These are phyloP conservation scores for Heteromormyrus szaboi DNA, from an alignment of 2,797 vertebrate genomes.

Conservation along the genomic window DNA sequence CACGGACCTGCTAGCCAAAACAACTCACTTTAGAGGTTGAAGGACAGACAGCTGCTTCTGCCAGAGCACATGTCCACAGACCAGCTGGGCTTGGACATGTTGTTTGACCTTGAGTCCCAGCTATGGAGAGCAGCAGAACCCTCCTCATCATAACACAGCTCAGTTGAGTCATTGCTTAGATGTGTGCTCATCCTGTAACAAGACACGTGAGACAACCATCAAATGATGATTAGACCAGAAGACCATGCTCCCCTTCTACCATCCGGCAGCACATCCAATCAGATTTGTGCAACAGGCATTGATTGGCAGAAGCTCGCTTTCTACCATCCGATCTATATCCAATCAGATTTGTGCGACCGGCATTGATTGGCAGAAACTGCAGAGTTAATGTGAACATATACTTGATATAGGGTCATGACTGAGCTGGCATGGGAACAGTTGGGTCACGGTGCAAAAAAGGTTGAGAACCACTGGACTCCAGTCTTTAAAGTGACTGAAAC, in stretches of 20 bases:
- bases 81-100: slow-evolving; percentile 93
- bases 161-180: neutral
- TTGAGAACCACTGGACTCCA: neutral
- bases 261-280: neutral
- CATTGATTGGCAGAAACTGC: neutral
- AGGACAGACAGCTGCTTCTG: slow-evolving; percentile 95
- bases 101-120: slow-evolving; percentile 94
- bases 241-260: neutral
- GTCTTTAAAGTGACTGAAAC: neutral
- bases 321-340: neutral
- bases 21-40: slow-evolving; percentile 94
- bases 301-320: neutral
- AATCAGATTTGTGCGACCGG: neutral
- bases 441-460: neutral
- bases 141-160: neutral
- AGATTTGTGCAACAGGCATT: neutral
- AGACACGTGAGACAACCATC: neutral
- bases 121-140: slow-evolving; percentile 43
- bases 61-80: slow-evolving; percentile 94
- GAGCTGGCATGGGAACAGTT: neutral
- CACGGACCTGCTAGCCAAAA: slow-evolving; percentile 89
- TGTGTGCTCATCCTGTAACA: neutral
- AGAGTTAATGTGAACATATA: neutral
- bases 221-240: neutral
- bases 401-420: neutral